A percentile compares a stretch with the other conserved stretches of the same genome.
phyloP scores from a whole-genome alignment of 2,113 vertebrate genomes.

The Potamarius usumacintae region DNA sequence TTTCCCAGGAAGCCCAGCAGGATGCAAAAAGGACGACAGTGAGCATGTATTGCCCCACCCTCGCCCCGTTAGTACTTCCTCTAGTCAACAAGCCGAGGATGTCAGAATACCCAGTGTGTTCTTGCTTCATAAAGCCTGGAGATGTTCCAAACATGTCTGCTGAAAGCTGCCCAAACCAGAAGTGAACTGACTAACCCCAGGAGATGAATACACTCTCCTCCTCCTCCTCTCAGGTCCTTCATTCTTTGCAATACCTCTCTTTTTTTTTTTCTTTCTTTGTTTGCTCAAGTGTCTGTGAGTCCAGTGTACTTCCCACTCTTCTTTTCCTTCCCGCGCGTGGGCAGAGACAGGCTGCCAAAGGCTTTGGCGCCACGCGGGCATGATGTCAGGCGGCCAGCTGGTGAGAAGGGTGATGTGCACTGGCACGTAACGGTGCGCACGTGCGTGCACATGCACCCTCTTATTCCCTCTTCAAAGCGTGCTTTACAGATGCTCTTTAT shows the following conservation, averaged over 20 bases:
- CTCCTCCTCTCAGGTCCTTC: background rate
- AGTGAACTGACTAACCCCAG: conserved; percentile 42
- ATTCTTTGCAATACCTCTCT: background rate
- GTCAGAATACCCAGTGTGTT: conserved; percentile 30
- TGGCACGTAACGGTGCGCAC: conserved; percentile 49
- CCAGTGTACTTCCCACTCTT: conserved; percentile 20
- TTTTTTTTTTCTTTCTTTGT: conserved; percentile 35
- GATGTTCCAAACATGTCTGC: conserved; percentile 38
- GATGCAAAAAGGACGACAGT: background rate
- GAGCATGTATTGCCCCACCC: background rate
- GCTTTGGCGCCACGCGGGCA: conserved; percentile 48
- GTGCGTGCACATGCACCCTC: conserved; percentile 38
- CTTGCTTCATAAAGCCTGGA: conserved; percentile 34
- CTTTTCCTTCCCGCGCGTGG: conserved; percentile 34
- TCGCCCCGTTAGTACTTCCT: background rate
- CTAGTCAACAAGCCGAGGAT: conserved; percentile 15
- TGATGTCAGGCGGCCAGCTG: conserved; percentile 57
- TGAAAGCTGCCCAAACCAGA: conserved; percentile 23
- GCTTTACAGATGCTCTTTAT: conserved; percentile 20
- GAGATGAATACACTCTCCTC: conserved; percentile 20
- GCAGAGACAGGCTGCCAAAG: conserved; percentile 44
- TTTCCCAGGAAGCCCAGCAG: conserved; percentile 11
- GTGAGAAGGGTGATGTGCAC: conserved; percentile 51
- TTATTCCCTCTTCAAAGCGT: conserved; percentile 29
- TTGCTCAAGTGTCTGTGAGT: conserved; percentile 36